Conservation (phyloP, 2,113 vertebrate species). For the Alosa alosa region DNA sequence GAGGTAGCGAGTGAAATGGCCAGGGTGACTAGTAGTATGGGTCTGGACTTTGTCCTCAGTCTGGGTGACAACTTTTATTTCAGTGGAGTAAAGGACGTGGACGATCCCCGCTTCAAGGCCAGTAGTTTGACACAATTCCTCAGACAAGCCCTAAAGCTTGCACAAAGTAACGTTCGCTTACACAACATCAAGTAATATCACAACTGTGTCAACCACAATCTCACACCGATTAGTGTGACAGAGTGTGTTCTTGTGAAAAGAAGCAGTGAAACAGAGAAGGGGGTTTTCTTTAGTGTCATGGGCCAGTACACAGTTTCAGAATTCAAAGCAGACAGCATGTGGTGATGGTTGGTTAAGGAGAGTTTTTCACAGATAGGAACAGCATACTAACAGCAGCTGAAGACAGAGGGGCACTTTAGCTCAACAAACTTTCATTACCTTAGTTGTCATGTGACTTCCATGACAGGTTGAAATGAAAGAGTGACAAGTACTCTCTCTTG, state of each 20-base stretch:
- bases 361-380: background rate
- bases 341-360: background rate
- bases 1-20: slow-evolving; percentile 56
- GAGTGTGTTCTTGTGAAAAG: background rate
- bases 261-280: background rate
- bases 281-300: background rate
- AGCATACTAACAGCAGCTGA: background rate
- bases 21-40: slow-evolving; percentile 41
- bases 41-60: slow-evolving; percentile 66
- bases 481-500: background rate
- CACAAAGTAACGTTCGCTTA: background rate
- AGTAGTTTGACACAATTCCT: slow-evolving; percentile 15
- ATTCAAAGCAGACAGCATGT: too few relatives aligned
- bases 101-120: slow-evolving; percentile 68
- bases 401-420: background rate
- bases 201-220: background rate
- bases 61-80: slow-evolving; percentile 71
- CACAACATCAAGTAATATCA: background rate
- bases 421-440: slow-evolving; percentile 11
- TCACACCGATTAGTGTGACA: background rate
- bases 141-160: background rate
- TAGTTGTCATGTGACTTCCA: background rate
- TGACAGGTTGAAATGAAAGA: background rate
- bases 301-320: too few relatives aligned
- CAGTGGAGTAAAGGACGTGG: slow-evolving; percentile 55